Evolutionary conservation across 2,797 vertebrate genomes (phyloP).

Genomic region (Pelodytes ibericus): DNA sequence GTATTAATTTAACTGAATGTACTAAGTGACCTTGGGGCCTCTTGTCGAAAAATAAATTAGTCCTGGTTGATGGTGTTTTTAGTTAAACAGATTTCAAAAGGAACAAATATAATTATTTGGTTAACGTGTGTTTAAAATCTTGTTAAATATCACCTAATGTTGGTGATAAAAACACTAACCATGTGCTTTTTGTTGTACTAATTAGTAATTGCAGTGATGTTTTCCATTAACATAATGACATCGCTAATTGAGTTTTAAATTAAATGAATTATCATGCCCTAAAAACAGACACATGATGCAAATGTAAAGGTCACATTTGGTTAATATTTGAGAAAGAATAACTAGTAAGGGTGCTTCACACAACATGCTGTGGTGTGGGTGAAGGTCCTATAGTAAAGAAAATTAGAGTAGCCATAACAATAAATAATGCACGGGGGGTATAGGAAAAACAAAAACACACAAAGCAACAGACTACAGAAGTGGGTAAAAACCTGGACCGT

Average conservation of each 20-base stretch:
- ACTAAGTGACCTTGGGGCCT: conserved; percentile 33
- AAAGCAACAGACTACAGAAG: no score
- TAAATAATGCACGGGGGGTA: no score
- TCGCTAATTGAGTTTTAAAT: conserved; percentile 34
- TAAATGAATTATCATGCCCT: conserved; percentile 16
- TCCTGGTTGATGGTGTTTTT: conserved; percentile 21
- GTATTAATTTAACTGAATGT: conserved; percentile 16
- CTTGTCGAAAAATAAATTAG: neutral
- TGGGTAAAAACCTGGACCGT: no score
- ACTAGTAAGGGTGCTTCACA: no score
- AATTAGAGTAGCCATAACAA: no score
- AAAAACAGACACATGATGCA: neutral
- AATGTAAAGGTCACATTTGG: neutral
- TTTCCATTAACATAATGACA: conserved; percentile 43
- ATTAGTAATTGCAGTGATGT: conserved; percentile 33
- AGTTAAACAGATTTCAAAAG: neutral
- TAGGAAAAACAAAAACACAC: no score
- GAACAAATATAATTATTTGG: conserved; percentile 30
- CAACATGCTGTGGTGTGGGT: no score
- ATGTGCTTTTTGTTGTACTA: conserved; percentile 15
- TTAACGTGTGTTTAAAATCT: conserved; percentile 41
- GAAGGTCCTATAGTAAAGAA: no score
- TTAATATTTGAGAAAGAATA: neutral
- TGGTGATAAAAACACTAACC: conserved; percentile 25
- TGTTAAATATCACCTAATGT: conserved; percentile 35